Evolutionary conservation across 2,797 vertebrate genomes (phyloP), one percentile per base, ranked within the genome.

Genomic region (Microchirus variegatus): DNA sequence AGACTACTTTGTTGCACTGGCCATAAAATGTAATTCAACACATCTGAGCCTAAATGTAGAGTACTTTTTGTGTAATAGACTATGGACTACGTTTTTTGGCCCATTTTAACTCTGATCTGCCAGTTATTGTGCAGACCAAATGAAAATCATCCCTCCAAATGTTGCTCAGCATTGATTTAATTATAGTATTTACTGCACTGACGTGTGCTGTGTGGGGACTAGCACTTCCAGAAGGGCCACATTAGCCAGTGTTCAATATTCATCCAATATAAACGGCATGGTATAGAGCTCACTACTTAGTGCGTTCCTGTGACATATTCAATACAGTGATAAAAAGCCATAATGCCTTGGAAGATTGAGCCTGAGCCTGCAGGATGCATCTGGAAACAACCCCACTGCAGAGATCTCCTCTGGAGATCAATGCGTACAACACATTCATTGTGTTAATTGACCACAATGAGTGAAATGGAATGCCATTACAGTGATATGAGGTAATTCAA

Each of bases 381-480:
- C 55, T 45, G 72, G 64, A 78, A 83, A 87, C 73, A 81, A 68
- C 76, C 63, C 51, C 35, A 60, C 47, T 48, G 51, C 57, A 72
- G 56, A 66, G 43, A 60, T 72, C 53, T n/a, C 49, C 49, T 69
- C 50, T 50, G 70, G 59, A 82, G 59, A 84, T 87, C 83, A 62
- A 83, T 88, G 80, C 58, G 68, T 73, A 69, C 67, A 76, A 67
- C 70, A 63, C 68, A 83, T 77, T 81, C 64, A 84, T 73, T 81
- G 73, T 78, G 72, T 78, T 85, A 81, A 81, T 61, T 83, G 76
- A 85, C 53, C 76, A 48, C 63, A 70, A 26, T 61, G 73, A 75
- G 53, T 47, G 37, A 59, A 75, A 82, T 58, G n/a, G n/a, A 57
- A 59, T 19, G 43, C 58, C 53, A 73, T 78, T 63, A 73, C 16